Evolutionary conservation across 2,797 vertebrate species (phyloP), one percentile per base, ranked within the genome.

Genomic region (Fringilla coelebs): DNA sequence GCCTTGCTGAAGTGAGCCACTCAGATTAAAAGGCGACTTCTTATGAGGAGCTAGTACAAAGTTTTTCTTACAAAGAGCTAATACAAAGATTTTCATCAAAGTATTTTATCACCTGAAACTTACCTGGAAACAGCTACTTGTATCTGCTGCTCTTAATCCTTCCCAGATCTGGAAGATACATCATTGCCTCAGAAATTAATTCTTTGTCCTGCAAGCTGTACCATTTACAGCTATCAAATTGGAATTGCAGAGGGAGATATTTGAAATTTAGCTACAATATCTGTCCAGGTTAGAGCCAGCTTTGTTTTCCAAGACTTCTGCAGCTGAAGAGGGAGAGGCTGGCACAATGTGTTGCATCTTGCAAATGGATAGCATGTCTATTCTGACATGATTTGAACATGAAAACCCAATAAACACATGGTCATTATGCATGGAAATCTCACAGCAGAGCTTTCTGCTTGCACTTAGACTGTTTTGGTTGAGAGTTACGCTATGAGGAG

Each of bases 171-270:
- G 68, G 67, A 63, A 85, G 86, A 78, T 77, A 83, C 88, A 52
- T 88, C 76, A 77, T 88, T 97, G 73, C 87, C 78, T 96, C 52
- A 95, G 92, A 96, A 97, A 89, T 74, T 16, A 88, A 84, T 96
- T 94, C 89, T 90, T 97, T 93, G 73, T 94, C 86, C 91, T 94
- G 67, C 40, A 86, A 90, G 96, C 88, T 89, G 20, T 18, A 25
- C 31, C 25, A 38, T 96, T 97, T 96, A 83, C 96, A 93, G 92
- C 94, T 94, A 91, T 91, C 94, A 95, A 94, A 96, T 67, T 94
- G 88, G 75, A 77, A 94, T 91, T 90, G 67, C 94, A 78, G 52
- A 86, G 88, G 61, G 75, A 94, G 83, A 79, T 91, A 80, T 84
- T 96, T 77, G 8, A 19, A 26, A 92, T 97, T 96, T 94, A 93